Percentiles rank a stretch among this genome's conserved stretches.
Conservation (phyloP, 2,797 vertebrate species). For the Sebastes trivittatus region DNA sequence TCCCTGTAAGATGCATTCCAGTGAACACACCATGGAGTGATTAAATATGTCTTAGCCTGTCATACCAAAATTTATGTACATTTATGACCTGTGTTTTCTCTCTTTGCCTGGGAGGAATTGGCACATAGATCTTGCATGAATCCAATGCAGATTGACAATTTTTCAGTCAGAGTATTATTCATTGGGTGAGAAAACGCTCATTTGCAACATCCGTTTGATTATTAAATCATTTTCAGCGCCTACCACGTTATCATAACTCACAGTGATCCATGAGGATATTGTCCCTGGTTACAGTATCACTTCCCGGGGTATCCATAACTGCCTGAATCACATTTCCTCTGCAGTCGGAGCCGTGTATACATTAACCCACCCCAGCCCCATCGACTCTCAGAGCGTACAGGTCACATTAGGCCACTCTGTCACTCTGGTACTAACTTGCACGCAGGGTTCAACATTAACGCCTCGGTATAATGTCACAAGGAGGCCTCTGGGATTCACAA, state of each 20-base stretch:
- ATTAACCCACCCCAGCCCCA: not conserved
- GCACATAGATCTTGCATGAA: not conserved
- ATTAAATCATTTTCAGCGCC: slow-evolving; percentile 15
- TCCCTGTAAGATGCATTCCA: not conserved
- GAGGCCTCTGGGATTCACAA: slow-evolving; percentile 21
- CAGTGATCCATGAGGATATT: not conserved
- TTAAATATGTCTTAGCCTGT: slow-evolving; percentile 1
- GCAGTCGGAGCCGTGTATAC: slow-evolving; percentile 4
- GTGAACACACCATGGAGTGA: not conserved
- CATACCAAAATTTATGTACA: not conserved
- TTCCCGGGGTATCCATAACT: not conserved
- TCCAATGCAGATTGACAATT: not conserved
- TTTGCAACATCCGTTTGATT: slow-evolving; percentile 1
- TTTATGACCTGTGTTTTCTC: not conserved
- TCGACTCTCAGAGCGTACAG: not conserved
- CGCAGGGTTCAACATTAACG: slow-evolving; percentile 30
- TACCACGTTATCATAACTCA: not conserved
- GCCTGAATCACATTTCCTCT: slow-evolving; percentile 6
- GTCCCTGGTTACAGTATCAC: not conserved
- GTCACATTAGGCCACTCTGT: slow-evolving; percentile 24
- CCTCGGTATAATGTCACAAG: slow-evolving; percentile 28
- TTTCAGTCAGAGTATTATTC: not conserved
- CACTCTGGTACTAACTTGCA: slow-evolving; percentile 45
- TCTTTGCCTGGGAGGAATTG: not conserved
- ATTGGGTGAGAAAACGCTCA: not conserved